These are phyloP conservation scores for Denticeps clupeoides DNA, from an alignment of 2,797 vertebrate species.

Conservation along the genomic window DNA sequence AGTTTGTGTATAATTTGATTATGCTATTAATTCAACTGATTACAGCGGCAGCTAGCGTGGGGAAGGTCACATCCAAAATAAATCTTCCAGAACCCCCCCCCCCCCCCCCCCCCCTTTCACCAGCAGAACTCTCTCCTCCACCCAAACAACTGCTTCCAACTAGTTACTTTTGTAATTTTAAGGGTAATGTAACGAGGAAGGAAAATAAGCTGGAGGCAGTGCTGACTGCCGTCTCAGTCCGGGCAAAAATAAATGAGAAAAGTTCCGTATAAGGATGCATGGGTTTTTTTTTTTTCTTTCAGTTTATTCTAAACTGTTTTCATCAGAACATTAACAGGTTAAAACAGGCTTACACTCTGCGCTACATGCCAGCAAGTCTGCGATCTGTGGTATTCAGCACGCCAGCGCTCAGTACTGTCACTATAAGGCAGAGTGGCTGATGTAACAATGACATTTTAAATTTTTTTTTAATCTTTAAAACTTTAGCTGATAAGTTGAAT, in stretches of 20 bases:
- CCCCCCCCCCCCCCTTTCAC: slow-evolving; percentile 54
- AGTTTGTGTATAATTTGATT: slow-evolving; percentile 82
- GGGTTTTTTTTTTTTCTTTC: slow-evolving; percentile 3
- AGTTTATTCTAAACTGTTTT: not conserved
- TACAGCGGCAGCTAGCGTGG: slow-evolving; percentile 70
- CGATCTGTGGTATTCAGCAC: too few relatives aligned
- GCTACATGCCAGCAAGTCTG: too few relatives aligned
- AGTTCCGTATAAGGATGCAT: slow-evolving; percentile 5
- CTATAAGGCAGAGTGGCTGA: too few relatives aligned
- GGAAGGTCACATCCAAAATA: slow-evolving; percentile 80
- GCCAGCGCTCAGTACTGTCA: too few relatives aligned
- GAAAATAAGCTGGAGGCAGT: slow-evolving; percentile 57
- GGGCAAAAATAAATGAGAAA: slow-evolving; percentile 26
- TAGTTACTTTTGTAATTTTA: slow-evolving; percentile 80
- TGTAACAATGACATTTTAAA: too few relatives aligned
- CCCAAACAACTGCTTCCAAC: slow-evolving; percentile 66
- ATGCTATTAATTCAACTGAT: slow-evolving; percentile 85
- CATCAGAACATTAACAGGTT: not conserved
- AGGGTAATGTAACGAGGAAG: slow-evolving; percentile 68
- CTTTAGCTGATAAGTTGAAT: too few relatives aligned
- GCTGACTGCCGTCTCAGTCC: slow-evolving; percentile 25
- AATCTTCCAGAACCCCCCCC: slow-evolving; percentile 62
- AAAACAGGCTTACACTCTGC: too few relatives aligned
- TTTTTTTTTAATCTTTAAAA: too few relatives aligned
- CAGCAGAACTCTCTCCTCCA: slow-evolving; percentile 5